These are phyloP conservation scores for Sternotherus odoratus DNA, from an alignment of 2,797 vertebrate genomes.

Conservation along the genomic window DNA sequence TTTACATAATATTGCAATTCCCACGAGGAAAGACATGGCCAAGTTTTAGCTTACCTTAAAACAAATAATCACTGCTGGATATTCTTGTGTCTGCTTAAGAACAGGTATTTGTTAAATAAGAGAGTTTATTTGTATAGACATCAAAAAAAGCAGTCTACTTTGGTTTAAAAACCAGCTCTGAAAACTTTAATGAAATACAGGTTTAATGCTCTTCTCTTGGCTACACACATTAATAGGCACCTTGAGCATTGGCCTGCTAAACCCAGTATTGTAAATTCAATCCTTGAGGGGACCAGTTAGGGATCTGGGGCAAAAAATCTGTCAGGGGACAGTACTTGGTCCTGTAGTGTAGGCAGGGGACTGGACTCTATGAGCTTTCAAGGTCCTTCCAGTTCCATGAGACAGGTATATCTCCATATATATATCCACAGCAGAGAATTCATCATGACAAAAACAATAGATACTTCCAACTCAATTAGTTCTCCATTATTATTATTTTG, in stretches of 20 bases:
- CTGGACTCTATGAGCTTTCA: too few species aligned
- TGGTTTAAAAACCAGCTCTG: background rate
- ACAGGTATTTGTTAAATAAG: background rate
- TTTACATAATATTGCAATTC: conserved; percentile 28
- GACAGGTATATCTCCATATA: too few species aligned
- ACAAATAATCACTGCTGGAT: background rate
- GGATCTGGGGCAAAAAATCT: too few species aligned
- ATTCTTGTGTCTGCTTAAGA: background rate
- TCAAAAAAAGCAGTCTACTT: background rate
- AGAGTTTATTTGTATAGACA: background rate
- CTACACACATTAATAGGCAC: too few species aligned
- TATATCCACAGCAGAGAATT: background rate
- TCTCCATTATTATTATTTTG: background rate
- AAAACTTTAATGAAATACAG: background rate
- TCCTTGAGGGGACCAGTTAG: too few species aligned
- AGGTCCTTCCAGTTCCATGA: too few species aligned
- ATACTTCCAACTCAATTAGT: background rate
- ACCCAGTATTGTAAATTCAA: too few species aligned
- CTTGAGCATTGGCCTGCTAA: too few species aligned
- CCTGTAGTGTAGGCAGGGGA: too few species aligned
- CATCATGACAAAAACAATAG: background rate
- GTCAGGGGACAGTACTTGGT: too few species aligned
- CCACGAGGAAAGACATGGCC: background rate
- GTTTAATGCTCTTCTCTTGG: background rate
- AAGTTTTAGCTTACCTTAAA: conserved; percentile 32